Base-by-base conservation (phyloP, 2,797 vertebrate genomes). In the Poecilia wingei region DNA sequence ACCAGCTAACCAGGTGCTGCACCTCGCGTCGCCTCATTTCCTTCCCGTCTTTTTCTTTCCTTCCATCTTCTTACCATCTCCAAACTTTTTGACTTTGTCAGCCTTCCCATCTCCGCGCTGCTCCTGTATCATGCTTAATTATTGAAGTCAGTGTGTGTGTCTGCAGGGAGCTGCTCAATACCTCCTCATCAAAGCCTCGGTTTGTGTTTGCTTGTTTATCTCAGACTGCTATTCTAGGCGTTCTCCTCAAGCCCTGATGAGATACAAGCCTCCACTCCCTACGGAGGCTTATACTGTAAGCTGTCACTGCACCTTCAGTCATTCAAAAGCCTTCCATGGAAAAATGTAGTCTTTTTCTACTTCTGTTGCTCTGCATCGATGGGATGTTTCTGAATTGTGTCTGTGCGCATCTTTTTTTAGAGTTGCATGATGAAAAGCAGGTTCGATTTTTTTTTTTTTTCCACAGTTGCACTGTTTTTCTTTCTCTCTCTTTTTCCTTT, bases 191-290 rank as follows among this genome's bases (percentile, higher is more conserved):
- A 95, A 95, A 95, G 94, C 89, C 86, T 87, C 78, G 89, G 91
- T 93, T 92, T 94, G 91, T 92, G 91, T 94, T 92, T 91, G 91
- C 88, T 93, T 95, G 93, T 95, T 95, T 95, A 93, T 94, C 91
- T 92, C 86, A 84, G 82, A 68, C 87, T 94, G 92, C 94, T 95
- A 95, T 95, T 95, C 92, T 90, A 59, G 89, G 93, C 90, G 71
- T 84, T 90, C 92, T 92, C 91, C 87, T 84, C 88, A 81, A 94
- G 92, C 89, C 85, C 87, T 79, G 92, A 91, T 89, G 90, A 94
- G 90, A 91, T 88, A 81, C 82, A 74, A 91, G 88, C 82, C 80
- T 84, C 47, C 43, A 12, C 76, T 93, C 92, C 88, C 93, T 57
- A 77, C 43, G 84, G 94, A 89, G 87, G 82, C 82, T 90, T 78